Conservation (phyloP, 2,113 vertebrate species). For the Sinocyclocheilus maitianheensis region DNA sequence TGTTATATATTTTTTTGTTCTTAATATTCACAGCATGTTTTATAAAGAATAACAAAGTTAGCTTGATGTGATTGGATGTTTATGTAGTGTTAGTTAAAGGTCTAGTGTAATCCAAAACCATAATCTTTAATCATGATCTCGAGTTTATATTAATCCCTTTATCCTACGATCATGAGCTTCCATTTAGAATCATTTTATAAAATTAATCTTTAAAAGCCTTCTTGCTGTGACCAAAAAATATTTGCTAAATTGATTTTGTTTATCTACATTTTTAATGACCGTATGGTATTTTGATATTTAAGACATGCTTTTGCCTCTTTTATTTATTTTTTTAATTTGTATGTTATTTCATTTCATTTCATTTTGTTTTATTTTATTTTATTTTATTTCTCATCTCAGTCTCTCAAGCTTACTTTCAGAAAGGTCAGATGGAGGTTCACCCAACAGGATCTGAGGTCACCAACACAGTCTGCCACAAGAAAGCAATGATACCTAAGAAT, state of each 20-base stretch:
- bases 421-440: no score
- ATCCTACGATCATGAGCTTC: conserved; percentile 21
- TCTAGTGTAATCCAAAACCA: conserved; percentile 28
- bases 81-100: conserved; percentile 31
- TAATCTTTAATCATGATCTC: conserved; percentile 34
- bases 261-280: not conserved
- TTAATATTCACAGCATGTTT: not conserved
- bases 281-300: not conserved
- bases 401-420: no score
- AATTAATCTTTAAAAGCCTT: conserved; percentile 29
- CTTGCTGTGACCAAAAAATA: not conserved
- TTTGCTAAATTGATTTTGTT: conserved; percentile 12
- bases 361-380: no score
- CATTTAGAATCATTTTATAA: conserved; percentile 10
- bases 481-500: no score
- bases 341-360: no score
- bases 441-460: no score
- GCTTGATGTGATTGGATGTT: conserved; percentile 22
- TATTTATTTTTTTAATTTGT: not conserved
- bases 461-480: no score
- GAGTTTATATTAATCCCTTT: conserved; percentile 37
- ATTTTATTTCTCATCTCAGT: no score
- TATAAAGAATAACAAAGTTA: not conserved
- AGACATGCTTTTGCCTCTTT: not conserved
- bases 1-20: not conserved